A percentile compares a stretch with the other conserved stretches of the same genome.
Conservation (phyloP, 2,888 invertebrate species). For the Cosmorhoe ocellata region DNA sequence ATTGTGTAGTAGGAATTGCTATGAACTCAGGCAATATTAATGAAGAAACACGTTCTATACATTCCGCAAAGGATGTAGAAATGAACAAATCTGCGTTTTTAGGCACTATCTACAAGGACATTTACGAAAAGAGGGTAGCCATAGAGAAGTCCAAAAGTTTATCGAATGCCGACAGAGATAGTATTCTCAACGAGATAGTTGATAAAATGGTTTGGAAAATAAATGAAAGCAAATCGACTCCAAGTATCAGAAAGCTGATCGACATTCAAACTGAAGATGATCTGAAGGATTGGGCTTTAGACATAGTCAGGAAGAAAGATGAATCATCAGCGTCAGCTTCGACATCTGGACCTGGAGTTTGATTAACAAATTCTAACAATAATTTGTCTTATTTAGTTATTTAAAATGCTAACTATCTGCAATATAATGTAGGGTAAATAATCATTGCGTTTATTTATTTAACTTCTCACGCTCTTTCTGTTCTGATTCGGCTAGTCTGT, state of each 20-base stretch:
- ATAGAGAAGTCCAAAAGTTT: constrained; percentile 21
- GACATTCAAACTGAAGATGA: constrained; percentile 17
- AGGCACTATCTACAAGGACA: constrained; percentile 32
- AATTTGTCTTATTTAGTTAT: not conserved
- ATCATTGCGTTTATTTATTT: too few relatives aligned
- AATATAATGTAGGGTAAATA: too few relatives aligned
- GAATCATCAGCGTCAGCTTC: not conserved
- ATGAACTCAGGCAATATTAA: constrained; percentile 6
- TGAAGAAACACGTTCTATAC: not conserved
- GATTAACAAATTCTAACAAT: not conserved
- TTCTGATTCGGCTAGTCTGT: too few relatives aligned
- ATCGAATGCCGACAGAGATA: constrained; percentile 18
- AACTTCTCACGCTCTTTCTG: too few relatives aligned
- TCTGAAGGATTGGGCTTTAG: constrained; percentile 17
- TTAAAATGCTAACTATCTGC: too few relatives aligned
- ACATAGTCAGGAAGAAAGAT: constrained; percentile 5
- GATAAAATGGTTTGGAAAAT: constrained; percentile 24
- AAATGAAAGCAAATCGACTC: constrained; percentile 30
- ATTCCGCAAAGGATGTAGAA: constrained; percentile 8
- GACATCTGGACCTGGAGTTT: not conserved
- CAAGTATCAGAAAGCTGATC: constrained; percentile 18
- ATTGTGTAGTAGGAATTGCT: not conserved
- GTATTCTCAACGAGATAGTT: constrained; percentile 22
- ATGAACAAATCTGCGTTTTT: constrained; percentile 27
- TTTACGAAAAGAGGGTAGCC: constrained; percentile 9